A percentile compares a stretch with the other conserved stretches of the same genome.
These are phyloP conservation scores for Orthonyx spaldingii DNA, from an alignment of 2,113 vertebrate genomes.

Conservation along the genomic window DNA sequence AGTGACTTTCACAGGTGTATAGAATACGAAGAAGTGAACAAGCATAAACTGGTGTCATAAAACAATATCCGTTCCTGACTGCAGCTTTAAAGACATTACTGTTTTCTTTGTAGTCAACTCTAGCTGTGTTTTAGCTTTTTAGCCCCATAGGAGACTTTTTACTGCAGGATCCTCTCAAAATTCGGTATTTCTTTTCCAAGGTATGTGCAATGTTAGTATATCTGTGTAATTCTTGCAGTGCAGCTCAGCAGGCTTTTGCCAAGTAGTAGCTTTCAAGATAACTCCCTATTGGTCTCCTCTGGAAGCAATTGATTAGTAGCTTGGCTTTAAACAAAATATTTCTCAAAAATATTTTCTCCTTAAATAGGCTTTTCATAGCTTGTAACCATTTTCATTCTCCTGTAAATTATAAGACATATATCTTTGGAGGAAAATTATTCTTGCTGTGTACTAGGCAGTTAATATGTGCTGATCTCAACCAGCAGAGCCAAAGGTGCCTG, in stretches of 20 bases:
- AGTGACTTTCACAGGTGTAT: neutral
- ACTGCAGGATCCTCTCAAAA: neutral
- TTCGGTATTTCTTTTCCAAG: neutral
- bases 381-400: neutral
- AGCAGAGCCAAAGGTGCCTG: neutral
- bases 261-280: neutral
- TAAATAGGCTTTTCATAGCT: neutral
- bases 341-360: conserved; percentile 15
- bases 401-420: neutral
- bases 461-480: neutral
- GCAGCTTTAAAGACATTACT: neutral
- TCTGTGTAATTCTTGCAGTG: neutral
- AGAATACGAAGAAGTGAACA: neutral
- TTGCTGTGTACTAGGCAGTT: neutral
- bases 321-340: neutral
- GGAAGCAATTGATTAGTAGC: conserved; percentile 8
- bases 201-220: neutral
- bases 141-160: neutral
- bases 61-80: neutral
- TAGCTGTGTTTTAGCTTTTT: neutral
- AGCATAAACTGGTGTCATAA: neutral
- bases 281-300: neutral
- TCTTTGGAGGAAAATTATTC: neutral
- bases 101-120: neutral
- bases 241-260: conserved; percentile 27